A percentile compares a stretch with the other conserved stretches of the same genome.
These are phyloP conservation scores for Tretioscincus oriximinensis DNA, from an alignment of 2,113 vertebrate genomes.

Conservation along the genomic window DNA sequence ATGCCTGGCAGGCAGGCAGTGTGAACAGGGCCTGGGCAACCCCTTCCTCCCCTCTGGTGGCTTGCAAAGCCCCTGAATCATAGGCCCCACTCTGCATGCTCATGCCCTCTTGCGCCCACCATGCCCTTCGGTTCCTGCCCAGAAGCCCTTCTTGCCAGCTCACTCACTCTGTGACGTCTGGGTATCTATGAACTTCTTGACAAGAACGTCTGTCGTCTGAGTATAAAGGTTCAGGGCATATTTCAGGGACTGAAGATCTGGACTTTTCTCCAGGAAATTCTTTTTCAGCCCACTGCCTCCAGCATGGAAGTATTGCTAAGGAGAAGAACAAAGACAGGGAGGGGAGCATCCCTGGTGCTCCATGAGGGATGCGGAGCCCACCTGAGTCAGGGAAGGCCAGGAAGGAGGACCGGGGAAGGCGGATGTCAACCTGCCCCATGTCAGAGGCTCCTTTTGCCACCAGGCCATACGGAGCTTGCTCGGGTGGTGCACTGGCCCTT, in stretches of 20 bases:
- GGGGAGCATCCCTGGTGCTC: background rate
- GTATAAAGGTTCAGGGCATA: conserved; percentile 97
- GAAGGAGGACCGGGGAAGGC: background rate
- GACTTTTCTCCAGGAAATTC: conserved; percentile 95
- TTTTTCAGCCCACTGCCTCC: conserved; percentile 98
- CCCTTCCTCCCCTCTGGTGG: too few species aligned
- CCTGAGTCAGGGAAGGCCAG: background rate
- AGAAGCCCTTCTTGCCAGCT: background rate
- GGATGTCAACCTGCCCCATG: background rate
- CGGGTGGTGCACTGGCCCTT: too few species aligned
- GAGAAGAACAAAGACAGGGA: conserved; percentile 1
- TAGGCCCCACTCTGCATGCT: too few species aligned
- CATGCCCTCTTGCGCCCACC: too few species aligned
- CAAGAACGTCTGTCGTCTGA: conserved; percentile 93
- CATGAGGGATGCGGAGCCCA: background rate
- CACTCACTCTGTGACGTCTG: conserved; percentile 93
- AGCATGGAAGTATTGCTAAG: conserved; percentile 98
- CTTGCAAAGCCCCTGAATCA: too few species aligned
- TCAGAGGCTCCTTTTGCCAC: background rate
- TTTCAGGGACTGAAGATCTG: conserved; percentile 91
- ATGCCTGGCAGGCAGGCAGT: too few species aligned
- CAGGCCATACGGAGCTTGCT: too few species aligned
- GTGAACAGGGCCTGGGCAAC: too few species aligned
- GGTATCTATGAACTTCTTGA: conserved; percentile 97
- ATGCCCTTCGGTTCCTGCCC: background rate